Evolutionary conservation across 2,888 invertebrate genomes (phyloP).

Genomic region (Chironomus riparius): DNA sequence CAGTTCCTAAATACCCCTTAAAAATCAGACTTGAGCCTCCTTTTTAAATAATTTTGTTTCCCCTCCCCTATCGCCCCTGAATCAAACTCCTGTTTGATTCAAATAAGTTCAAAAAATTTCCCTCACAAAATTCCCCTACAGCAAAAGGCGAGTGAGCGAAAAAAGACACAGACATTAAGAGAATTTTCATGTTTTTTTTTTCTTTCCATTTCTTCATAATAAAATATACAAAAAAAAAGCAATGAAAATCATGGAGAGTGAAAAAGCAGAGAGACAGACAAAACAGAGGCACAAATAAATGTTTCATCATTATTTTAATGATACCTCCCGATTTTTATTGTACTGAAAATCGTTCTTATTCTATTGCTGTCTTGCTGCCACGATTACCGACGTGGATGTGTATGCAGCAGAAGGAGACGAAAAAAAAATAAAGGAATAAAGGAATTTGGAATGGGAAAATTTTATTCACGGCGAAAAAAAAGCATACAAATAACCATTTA

Average conservation of each 20-base stretch:
- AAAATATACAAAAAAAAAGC: neutral
- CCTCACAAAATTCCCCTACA: neutral
- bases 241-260: neutral
- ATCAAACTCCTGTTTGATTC: no score
- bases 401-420: neutral
- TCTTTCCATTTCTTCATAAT: neutral
- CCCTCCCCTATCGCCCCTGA: no score
- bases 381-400: neutral
- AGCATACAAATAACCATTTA: slow-evolving; percentile 21
- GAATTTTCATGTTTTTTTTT: neutral
- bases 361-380: neutral
- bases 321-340: slow-evolving; percentile 17
- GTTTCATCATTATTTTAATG: slow-evolving; percentile 26
- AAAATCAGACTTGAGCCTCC: no score
- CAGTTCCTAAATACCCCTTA: no score
- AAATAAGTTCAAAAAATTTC: no score
- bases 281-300: slow-evolving; percentile 17
- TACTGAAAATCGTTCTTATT: neutral
- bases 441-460: neutral
- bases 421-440: no score
- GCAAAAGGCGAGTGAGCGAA: neutral
- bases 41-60: no score
- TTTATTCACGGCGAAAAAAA: slow-evolving; percentile 14
- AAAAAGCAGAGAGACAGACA: neutral
- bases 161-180: neutral